Base-by-base conservation (phyloP, 1,140 invertebrate species). In the Calephelis virginiensis region DNA sequence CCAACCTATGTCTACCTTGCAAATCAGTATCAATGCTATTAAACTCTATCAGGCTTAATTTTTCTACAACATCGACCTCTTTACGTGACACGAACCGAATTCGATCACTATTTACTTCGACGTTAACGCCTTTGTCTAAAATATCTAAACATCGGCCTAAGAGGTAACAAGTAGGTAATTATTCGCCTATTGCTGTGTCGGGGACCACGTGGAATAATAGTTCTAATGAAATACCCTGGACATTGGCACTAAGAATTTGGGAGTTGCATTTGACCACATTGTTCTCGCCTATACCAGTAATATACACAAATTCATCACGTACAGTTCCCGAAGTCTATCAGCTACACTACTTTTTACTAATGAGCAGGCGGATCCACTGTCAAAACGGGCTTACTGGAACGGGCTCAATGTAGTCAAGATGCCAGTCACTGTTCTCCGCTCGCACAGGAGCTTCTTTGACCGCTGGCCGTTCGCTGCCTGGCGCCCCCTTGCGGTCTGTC, bases 371-470 rank as follows among this genome's bases (percentile, higher is more conserved):
- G 13, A 49, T 13, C n/a, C n/a, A 13, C 48, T 49, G 13, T 49
- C 48, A 49, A 49, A 13, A 49, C 46, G 9, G 7, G n/a, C 48
- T 13, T n/a, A 49, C 13, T n/a, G n/a, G 48, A 49, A 7, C n/a
- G n/a, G n/a, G n/a, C n/a, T n/a, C n/a, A n/a, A 49, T 49, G n/a
- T 49, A 49, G 48, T 49, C 13, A 49, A 49, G 12, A n/a, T 49
- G 48, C 48, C n/a, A 5, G 12, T 49, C 48, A 5, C 12, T 13
- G 48, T 1, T 13, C 13, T n/a, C 12, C 48, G 48, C 13, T 49
- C 48, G n/a, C 7, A 13, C n/a, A 49, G 12, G 48, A 7, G 13
- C 48, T 13, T n/a, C 12, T 49, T 49, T 49, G n/a, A 6, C 7
- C 5, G 8, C 40, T 3, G 40, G 13, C 48, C 48, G 48, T 5